Percentiles rank a stretch among this genome's conserved stretches.
Conservation (phyloP, 2,113 vertebrate species). For the Semnornis frantzii region DNA sequence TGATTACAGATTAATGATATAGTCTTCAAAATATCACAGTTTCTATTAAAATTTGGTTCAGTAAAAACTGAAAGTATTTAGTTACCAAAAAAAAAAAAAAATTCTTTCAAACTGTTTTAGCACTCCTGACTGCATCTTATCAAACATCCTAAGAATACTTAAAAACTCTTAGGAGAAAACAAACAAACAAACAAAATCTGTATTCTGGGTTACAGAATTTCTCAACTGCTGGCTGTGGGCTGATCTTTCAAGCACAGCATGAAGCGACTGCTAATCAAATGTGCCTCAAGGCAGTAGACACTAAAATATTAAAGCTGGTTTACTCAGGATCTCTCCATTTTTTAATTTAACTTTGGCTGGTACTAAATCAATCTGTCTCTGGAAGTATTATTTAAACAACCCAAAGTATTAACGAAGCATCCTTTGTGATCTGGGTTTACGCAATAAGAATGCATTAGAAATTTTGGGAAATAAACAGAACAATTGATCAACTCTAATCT, state of each 20-base stretch:
- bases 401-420: background rate
- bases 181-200: background rate
- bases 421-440: background rate
- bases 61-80: background rate
- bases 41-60: slow-evolving; percentile 10
- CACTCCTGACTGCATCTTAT: background rate
- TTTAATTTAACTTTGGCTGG: background rate
- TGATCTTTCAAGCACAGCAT: slow-evolving; percentile 34
- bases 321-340: slow-evolving; percentile 9
- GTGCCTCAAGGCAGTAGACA: slow-evolving; percentile 15
- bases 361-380: background rate
- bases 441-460: background rate
- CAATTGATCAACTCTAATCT: background rate
- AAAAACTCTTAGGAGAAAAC: background rate
- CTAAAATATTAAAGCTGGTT: slow-evolving; percentile 21
- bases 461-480: background rate
- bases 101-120: background rate
- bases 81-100: background rate
- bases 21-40: slow-evolving; percentile 28
- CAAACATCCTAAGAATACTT: background rate
- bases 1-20: slow-evolving; percentile 62
- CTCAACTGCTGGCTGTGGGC: background rate
- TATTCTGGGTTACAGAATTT: slow-evolving; percentile 3
- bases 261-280: slow-evolving; percentile 41
- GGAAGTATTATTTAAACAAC: background rate